These are phyloP conservation scores for Ditylenchus dipsaci DNA, from an alignment of 1,140 invertebrate genomes.

Conservation along the genomic window DNA sequence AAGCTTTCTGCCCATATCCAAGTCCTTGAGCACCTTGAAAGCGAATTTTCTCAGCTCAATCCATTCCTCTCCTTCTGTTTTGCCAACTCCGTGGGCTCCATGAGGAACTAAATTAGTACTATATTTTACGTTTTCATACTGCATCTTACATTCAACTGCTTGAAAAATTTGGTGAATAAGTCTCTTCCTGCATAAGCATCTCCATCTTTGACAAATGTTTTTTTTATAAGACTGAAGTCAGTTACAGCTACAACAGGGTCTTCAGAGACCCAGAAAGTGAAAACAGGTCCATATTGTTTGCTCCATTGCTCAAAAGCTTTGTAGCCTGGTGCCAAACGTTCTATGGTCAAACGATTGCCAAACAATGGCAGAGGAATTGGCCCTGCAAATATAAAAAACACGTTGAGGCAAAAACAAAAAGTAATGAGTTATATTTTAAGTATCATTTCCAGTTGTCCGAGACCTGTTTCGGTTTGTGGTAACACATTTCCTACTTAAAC, in stretches of 20 bases:
- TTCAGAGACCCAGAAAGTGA: slow-evolving; percentile 28
- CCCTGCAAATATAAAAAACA: slow-evolving; percentile 14
- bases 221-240: slow-evolving; percentile 23
- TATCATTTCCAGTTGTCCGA: too few species aligned
- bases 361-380: slow-evolving; percentile 26
- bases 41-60: slow-evolving; percentile 22
- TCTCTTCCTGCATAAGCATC: slow-evolving; percentile 23
- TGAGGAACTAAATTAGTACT: too few species aligned
- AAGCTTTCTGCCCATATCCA: slow-evolving; percentile 23
- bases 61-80: slow-evolving; percentile 35
- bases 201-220: slow-evolving; percentile 28
- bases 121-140: too few species aligned
- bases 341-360: slow-evolving; percentile 22
- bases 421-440: too few species aligned
- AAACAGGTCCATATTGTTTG: slow-evolving; percentile 30
- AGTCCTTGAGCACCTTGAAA: slow-evolving; percentile 20
- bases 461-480: too few species aligned
- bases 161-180: slow-evolving; percentile 13
- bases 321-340: slow-evolving; percentile 13
- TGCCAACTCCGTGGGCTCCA: slow-evolving; percentile 21
- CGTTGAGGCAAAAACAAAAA: too few species aligned
- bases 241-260: slow-evolving; percentile 20
- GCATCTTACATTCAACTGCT: too few species aligned
- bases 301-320: slow-evolving; percentile 17
- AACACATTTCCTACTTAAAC: too few species aligned